Percentiles rank a stretch among this genome's conserved stretches.
These are phyloP conservation scores for Megalops cyprinoides DNA, from an alignment of 2,797 vertebrate species.

Conservation along the genomic window DNA sequence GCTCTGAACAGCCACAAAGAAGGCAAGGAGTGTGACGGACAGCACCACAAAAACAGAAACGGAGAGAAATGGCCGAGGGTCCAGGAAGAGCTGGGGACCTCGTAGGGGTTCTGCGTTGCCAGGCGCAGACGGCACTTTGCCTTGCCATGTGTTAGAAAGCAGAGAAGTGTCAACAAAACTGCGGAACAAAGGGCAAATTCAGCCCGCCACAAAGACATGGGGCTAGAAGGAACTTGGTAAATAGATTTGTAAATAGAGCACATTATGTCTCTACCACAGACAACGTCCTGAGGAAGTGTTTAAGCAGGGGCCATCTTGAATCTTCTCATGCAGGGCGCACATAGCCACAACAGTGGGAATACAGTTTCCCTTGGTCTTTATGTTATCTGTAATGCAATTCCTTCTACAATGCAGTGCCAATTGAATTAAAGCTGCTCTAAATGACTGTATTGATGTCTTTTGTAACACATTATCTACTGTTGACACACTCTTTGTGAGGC, in stretches of 20 bases:
- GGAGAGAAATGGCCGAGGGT: neutral
- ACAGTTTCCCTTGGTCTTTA: conserved; percentile 63
- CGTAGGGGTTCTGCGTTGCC: conserved; percentile 68
- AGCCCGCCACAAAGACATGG: conserved; percentile 63
- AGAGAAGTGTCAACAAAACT: conserved; percentile 74
- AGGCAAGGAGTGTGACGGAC: conserved; percentile 19
- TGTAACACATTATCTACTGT: conserved; percentile 68
- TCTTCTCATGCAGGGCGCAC: conserved; percentile 58
- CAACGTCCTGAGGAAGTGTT: conserved; percentile 57
- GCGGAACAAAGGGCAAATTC: conserved; percentile 71
- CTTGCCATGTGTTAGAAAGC: conserved; percentile 65
- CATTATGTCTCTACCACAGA: conserved; percentile 61
- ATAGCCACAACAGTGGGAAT: conserved; percentile 60
- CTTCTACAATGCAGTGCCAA: conserved; percentile 62
- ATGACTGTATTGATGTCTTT: conserved; percentile 69
- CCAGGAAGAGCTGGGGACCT: conserved; percentile 59
- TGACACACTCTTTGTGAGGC: conserved; percentile 66
- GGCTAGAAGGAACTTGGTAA: conserved; percentile 55
- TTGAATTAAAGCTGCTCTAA: conserved; percentile 69
- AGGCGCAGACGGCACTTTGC: conserved; percentile 61
- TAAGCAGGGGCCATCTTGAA: conserved; percentile 60
- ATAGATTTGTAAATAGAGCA: conserved; percentile 49
- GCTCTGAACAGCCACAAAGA: conserved; percentile 65
- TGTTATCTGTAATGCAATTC: conserved; percentile 64
- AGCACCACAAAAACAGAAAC: neutral